phyloP scores from a whole-genome alignment of 2,888 invertebrate species.

The Campaea margaritaria region DNA sequence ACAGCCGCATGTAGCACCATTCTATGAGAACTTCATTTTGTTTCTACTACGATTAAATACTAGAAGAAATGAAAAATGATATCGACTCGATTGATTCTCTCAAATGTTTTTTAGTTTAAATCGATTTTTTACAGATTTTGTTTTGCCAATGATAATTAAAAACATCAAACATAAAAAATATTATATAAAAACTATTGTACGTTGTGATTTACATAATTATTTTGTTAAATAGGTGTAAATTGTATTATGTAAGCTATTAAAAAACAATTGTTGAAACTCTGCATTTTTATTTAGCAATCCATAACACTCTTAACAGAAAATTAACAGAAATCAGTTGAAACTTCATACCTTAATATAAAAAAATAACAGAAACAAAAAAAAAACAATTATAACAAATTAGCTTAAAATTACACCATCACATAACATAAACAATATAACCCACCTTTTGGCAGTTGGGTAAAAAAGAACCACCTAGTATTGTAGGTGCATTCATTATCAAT shows the following conservation, averaged over 20 bases:
- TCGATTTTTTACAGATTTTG: background rate
- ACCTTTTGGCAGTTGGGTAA: too few species aligned
- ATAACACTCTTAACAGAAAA: background rate
- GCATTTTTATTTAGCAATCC: conserved; percentile 1
- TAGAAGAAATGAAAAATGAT: too few species aligned
- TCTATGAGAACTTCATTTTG: too few species aligned
- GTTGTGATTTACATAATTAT: conserved; percentile 4
- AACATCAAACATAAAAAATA: background rate
- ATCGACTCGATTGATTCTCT: too few species aligned
- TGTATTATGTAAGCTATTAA: conserved; percentile 29
- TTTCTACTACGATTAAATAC: too few species aligned
- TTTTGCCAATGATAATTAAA: background rate
- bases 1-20: too few species aligned
- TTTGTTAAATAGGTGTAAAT: conserved; percentile 5
- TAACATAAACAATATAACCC: too few species aligned
- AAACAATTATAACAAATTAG: background rate
- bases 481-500: background rate
- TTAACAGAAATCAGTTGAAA: conserved; percentile 3
- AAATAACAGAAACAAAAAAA: too few species aligned
- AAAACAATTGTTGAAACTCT: conserved; percentile 12
- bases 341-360: background rate
- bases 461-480: too few species aligned
- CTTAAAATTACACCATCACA: background rate
- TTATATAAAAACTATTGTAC: background rate
- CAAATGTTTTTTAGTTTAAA: too few species aligned